Base-by-base conservation (phyloP, 2,888 invertebrate species). In the Mycalesis mineus region DNA sequence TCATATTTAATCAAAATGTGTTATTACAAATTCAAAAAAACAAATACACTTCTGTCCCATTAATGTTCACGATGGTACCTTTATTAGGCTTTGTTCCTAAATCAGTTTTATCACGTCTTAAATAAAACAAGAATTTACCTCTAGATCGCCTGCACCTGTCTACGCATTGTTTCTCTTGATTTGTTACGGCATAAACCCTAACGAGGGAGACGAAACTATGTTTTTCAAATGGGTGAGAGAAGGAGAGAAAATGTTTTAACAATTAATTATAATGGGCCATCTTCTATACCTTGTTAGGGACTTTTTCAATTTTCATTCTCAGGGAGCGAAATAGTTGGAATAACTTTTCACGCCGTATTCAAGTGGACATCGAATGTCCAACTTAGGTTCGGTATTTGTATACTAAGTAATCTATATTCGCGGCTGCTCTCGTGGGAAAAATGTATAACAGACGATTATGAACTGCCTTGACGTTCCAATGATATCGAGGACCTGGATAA, bases 221-320 rank as follows among this genome's bases (percentile, higher is more conserved):
- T 2, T 42, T 56, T 29, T 6, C n/a, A 6, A 14, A 28, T 28
- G 44, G 6, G 61, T 52, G 11, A 66, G 72, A 80, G 37, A 64
- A 68, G 58, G 82, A 78, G 41, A 58, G 54, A 50, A 52, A 15
- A 53, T 42, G 62, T 57, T 45, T 68, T 55, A 67, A 71, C 77
- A 74, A 77, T 83, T 84, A 84, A 84, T 84, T 84, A 82, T 78
- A 82, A 81, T 77, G 82, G 73, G 61, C 68, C 69, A 68, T 69
- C 66, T 62, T 68, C 79, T 80, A 78, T 77, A 70, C 70, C 67
- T 77, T 80, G 81, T 82, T 78, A 70, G 68, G 60, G 65, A 71
- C 72, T 76, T 73, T 78, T 77, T 74, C 72, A 69, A 73, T 78
- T 84, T 80, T 73, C 70, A 73, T 74, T 75, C 69, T 71, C 71